Percentiles rank a stretch among this genome's conserved stretches.
Evolutionary conservation across 2,888 invertebrate genomes (phyloP).

Genomic region (Xestoiulus laeticollis): DNA sequence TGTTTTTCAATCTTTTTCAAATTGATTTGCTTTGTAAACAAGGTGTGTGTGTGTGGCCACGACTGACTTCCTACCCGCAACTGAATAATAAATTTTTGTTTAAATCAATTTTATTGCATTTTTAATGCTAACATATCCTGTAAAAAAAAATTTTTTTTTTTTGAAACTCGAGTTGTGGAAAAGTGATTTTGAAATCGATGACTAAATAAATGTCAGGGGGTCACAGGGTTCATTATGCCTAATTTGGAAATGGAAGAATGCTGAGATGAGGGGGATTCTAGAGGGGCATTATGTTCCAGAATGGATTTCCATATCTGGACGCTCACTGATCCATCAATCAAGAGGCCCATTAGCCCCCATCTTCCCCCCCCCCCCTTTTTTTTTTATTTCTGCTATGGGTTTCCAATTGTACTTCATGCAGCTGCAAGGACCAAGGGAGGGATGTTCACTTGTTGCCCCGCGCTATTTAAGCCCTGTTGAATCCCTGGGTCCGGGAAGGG

Average conservation of each 20-base stretch:
- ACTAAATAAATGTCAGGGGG: background rate
- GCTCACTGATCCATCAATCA: background rate
- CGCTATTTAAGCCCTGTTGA: conserved; percentile 4
- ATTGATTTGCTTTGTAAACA: background rate
- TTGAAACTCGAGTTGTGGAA: too few species aligned
- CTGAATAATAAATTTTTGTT: conserved; percentile 1
- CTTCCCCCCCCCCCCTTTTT: background rate
- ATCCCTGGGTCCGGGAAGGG: background rate
- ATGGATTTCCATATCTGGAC: background rate
- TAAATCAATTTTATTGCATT: too few species aligned
- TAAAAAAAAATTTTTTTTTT: too few species aligned
- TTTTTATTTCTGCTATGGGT: background rate
- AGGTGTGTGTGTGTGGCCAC: conserved; percentile 30
- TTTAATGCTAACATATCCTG: too few species aligned
- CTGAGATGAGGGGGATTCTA: background rate
- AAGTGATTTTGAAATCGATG: too few species aligned
- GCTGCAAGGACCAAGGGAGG: conserved; percentile 1
- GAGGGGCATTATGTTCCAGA: background rate
- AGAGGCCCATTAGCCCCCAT: background rate
- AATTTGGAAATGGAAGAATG: background rate
- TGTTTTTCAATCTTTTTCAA: background rate
- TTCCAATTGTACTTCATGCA: conserved; percentile 1
- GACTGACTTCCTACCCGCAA: background rate
- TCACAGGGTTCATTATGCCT: background rate
- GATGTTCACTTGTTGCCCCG: conserved; percentile 24